Evolutionary conservation across 1,140 invertebrate genomes (phyloP).

Genomic region (Pollicipes pollicipes): DNA sequence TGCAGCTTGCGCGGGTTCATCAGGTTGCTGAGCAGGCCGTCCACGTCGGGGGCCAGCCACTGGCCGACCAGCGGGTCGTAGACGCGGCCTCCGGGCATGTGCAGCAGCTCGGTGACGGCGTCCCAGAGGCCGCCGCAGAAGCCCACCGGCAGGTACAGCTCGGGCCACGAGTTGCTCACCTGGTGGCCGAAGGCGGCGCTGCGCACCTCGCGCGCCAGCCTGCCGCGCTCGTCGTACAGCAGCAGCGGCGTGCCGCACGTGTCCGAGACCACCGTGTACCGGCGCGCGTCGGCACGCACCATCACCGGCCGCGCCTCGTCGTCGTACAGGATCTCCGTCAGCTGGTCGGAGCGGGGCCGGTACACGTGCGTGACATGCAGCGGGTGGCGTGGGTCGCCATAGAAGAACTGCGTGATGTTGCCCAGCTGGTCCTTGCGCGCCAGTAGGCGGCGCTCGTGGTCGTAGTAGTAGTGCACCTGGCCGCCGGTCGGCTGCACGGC

Average conservation of each 20-base stretch:
- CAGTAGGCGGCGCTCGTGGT: conserved; percentile 66
- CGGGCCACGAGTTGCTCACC: conserved; percentile 84
- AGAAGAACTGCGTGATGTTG: conserved; percentile 90
- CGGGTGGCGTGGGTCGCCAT: conserved; percentile 50
- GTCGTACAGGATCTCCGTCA: conserved; percentile 81
- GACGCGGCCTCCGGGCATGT: conserved; percentile 76
- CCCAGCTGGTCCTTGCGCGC: conserved; percentile 79
- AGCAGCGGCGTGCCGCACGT: conserved; percentile 85
- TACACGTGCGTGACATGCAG: conserved; percentile 74
- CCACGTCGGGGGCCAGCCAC: conserved; percentile 85
- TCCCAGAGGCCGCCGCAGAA: conserved; percentile 84
- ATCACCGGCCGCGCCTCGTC: conserved; percentile 70
- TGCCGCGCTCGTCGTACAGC: conserved; percentile 85
- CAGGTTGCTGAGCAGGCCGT: conserved; percentile 54
- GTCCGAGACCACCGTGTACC: conserved; percentile 89
- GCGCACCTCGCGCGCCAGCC: conserved; percentile 80
- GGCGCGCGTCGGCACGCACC: conserved; percentile 71
- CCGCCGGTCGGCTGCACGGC: conserved; percentile 62
- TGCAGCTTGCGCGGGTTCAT: conserved; percentile 55
- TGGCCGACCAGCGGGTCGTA: conserved; percentile 88
- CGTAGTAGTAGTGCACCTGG: conserved; percentile 86
- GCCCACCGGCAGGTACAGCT: conserved; percentile 78
- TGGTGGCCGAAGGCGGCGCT: conserved; percentile 88
- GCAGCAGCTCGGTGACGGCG: conserved; percentile 72
- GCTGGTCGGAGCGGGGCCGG: conserved; percentile 70